Evolutionary conservation across 2,888 invertebrate genomes (phyloP), one percentile per base, ranked within the genome.

Genomic region (Holacanthella duospinosa): DNA sequence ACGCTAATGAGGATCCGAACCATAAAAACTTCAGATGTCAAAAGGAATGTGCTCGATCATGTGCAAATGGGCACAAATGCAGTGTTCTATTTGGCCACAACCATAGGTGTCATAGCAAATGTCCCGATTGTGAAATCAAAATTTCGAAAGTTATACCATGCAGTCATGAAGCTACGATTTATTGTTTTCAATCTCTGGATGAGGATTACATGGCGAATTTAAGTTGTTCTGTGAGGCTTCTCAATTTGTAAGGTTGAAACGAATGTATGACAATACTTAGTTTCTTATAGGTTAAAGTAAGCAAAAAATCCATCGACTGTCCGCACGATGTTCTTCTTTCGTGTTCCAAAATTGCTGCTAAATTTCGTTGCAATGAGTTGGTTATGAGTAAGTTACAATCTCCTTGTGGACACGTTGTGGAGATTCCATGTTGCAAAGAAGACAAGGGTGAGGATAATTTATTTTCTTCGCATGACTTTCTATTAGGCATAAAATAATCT

Each of bases 1-100:
- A 86, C 74, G 78, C 81, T 27, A 75, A 74, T 1, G 74, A 80
- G 29, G 85, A 84, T 75, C 83, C 83, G 0, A 79, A 84, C 62
- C 86, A 86, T 75, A 2, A 48, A 19, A 43, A 21, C 1, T 67
- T 65, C 28, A 26, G 61, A 43, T 70, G 70, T 54, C 54, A 43
- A n/a, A 68, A 68, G 44, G 28, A 55, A 1, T 70, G 70, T 60
- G 48, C n/a, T 4, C 19, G 44, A 27, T 21, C 29, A 26, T 59
- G 59, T 25, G 25, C 21, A 25, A 59, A 48, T 44, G 59, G 59
- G 19, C 24, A 27, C 29, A 27, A 55, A 55, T 55, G 29, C 29
- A n/a, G 59, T 9, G 36, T 44, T n/a, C 4, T 2, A 21, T 44
- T 59, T 43, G 6, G 25, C 3, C 24, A 59, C 48, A 43, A 59